Evolutionary conservation across 2,113 vertebrate species (phyloP), one percentile per base, ranked within the genome.

Genomic region (Protobothrops flavoviridis): DNA sequence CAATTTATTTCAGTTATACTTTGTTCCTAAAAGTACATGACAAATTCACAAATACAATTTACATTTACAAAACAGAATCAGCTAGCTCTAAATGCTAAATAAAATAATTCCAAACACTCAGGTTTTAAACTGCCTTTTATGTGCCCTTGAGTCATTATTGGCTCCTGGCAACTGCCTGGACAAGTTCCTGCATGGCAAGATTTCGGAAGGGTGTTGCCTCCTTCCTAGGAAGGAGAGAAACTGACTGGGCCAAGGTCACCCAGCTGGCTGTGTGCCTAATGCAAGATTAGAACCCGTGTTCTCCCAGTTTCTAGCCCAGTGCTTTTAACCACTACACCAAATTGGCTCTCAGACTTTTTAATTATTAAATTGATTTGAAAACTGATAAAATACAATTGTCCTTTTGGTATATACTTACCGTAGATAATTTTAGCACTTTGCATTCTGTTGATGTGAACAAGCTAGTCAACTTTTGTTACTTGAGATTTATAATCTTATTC

Each of bases 21-120:
- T 59, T 10, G 13, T 56, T 26, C 39, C 57, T 87, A 92, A 87
- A 53, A 55, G 20, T 64, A 45, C 56, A 87, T 26, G 64, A 12
- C n/a, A n/a, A 52, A 29, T 21, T 85, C 33, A 4, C 13, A 52
- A 86, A 86, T 74, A 91, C 53, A 86, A 10, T 17, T 81, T 90
- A 90, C 94, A 93, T 95, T 96, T 94, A 91, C 88, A 94, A 95
- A 95, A 81, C 93, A 94, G 94, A 96, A 96, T 91, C 39, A 93
- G 88, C 81, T 93, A 94, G 33, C 64, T 26, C 15, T 95, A n/a
- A 87, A 81, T 10, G 74, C 3, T 3, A 21, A 81, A 43, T 43
- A 43, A 81, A 81, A 81, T 81, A 81, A 81, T 81, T 81, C 74
- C 39, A 81, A 81, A 81, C 33, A 21, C 20, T 33, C 20, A 81